phyloP scores from a whole-genome alignment of 1,140 invertebrate genomes.

The Lepeophtheirus salmonis region DNA sequence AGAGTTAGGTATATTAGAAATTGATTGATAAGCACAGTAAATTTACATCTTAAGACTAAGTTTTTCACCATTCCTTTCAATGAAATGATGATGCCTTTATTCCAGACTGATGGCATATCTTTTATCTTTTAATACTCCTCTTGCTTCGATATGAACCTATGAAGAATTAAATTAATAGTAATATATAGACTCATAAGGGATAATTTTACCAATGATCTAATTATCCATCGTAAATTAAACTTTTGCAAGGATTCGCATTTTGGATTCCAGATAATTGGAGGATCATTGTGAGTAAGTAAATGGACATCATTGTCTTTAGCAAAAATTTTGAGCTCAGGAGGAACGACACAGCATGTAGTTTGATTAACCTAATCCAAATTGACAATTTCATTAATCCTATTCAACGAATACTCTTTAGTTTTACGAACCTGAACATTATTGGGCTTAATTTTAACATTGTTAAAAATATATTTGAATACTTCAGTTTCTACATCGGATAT shows the following conservation, averaged over 20 bases:
- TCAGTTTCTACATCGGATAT: neutral
- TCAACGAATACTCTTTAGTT: too few relatives aligned
- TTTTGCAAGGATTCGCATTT: neutral
- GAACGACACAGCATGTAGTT: neutral
- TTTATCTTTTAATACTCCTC: neutral
- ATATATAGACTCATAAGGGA: neutral
- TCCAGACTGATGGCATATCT: neutral
- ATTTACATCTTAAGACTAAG: too few relatives aligned
- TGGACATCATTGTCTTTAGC: neutral
- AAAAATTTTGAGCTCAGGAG: neutral
- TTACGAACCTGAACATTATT: neutral
- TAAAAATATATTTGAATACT: neutral
- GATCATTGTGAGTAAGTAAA: neutral
- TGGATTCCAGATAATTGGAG: neutral
- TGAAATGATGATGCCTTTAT: too few relatives aligned
- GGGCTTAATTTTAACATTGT: neutral
- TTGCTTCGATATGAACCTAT: neutral
- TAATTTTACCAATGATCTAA: neutral
- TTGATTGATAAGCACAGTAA: too few relatives aligned
- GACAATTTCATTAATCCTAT: neutral
- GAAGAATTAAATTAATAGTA: neutral
- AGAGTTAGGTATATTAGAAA: too few relatives aligned
- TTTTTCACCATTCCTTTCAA: too few relatives aligned
- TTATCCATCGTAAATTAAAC: neutral
- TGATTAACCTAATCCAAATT: neutral